A percentile compares a stretch with the other conserved stretches of the same genome.
These are phyloP conservation scores for Aromia moschata DNA, from an alignment of 2,888 invertebrate genomes.

Conservation along the genomic window DNA sequence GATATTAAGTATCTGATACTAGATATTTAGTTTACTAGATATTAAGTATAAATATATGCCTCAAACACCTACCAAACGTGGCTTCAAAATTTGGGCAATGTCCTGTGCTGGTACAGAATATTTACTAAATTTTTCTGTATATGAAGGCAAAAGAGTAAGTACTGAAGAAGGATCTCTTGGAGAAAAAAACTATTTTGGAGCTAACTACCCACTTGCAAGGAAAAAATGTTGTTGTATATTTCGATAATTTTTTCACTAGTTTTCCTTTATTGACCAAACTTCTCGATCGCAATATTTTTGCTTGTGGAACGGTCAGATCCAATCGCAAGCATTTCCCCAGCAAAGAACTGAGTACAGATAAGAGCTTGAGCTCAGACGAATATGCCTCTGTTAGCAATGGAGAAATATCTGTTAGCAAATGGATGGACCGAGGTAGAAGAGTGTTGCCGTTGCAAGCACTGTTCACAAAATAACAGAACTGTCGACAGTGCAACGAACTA, in stretches of 20 bases:
- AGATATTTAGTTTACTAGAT: no score
- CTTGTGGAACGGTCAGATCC: slow-evolving; percentile 47
- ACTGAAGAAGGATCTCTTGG: slow-evolving; percentile 40
- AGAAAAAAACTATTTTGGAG: slow-evolving; percentile 45
- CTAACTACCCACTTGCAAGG: slow-evolving; percentile 27
- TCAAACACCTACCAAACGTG: slow-evolving; percentile 33
- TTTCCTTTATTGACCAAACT: slow-evolving; percentile 43
- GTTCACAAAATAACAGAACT: slow-evolving; percentile 39
- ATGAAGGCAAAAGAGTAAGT: slow-evolving; percentile 36
- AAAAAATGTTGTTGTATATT: slow-evolving; percentile 44
- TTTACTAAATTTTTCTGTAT: slow-evolving; percentile 25
- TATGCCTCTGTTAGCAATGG: slow-evolving; percentile 39
- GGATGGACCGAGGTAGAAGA: slow-evolving; percentile 50
- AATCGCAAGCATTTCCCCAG: slow-evolving; percentile 45
- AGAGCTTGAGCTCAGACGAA: slow-evolving; percentile 39
- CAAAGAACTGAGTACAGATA: slow-evolving; percentile 38
- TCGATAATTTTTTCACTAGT: slow-evolving; percentile 47
- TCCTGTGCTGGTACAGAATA: slow-evolving; percentile 6
- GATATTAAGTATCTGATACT: no score
- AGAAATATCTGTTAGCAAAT: slow-evolving; percentile 43
- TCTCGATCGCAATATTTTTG: slow-evolving; percentile 41
- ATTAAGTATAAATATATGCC: slow-evolving; percentile 37
- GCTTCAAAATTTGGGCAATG: slow-evolving; percentile 22
- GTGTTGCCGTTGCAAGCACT: slow-evolving; percentile 40
- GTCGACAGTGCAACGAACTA: slow-evolving; percentile 39